These are phyloP conservation scores for Stictocephala bisonia DNA, from an alignment of 2,888 invertebrate species.

Conservation along the genomic window DNA sequence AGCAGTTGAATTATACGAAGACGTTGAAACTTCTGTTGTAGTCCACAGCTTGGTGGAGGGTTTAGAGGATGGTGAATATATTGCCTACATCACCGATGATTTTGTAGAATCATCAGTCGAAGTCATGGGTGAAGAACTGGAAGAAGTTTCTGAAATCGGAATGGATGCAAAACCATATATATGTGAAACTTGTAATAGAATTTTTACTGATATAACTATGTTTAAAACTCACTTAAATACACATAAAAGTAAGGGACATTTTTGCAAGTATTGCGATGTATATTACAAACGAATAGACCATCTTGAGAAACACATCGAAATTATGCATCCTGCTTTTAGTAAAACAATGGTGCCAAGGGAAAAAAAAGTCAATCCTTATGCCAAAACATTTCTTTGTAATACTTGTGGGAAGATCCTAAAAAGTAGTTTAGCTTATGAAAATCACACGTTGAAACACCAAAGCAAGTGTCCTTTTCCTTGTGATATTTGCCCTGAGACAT, in stretches of 20 bases:
- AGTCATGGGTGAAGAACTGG: slow-evolving; percentile 3
- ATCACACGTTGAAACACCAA: slow-evolving; percentile 19
- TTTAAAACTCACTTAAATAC: slow-evolving; percentile 6
- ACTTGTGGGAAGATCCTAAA: slow-evolving; percentile 29
- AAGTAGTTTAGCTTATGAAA: slow-evolving; percentile 34
- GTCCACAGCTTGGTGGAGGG: slow-evolving; percentile 4
- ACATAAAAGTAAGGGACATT: slow-evolving; percentile 36
- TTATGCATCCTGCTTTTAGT: slow-evolving; percentile 34
- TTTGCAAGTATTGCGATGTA: slow-evolving; percentile 51
- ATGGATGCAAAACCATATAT: not conserved
- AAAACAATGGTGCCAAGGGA: not conserved
- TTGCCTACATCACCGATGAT: slow-evolving; percentile 24
- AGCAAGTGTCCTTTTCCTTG: slow-evolving; percentile 42
- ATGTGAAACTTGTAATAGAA: slow-evolving; percentile 11
- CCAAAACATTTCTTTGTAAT: slow-evolving; percentile 39
- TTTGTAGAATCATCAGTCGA: slow-evolving; percentile 4
- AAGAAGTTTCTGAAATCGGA: not conserved
- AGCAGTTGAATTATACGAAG: slow-evolving; percentile 29
- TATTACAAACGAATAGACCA: slow-evolving; percentile 53
- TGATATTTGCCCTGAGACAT: slow-evolving; percentile 45
- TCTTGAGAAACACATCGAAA: slow-evolving; percentile 52
- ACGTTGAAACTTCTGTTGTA: slow-evolving; percentile 32
- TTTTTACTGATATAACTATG: slow-evolving; percentile 3
- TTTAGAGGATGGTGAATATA: slow-evolving; percentile 27
- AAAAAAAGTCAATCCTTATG: slow-evolving; percentile 23